Percentiles rank a stretch among this genome's conserved stretches.
Conservation (phyloP, 2,888 invertebrate species). For the Drosophila prostipennis region DNA sequence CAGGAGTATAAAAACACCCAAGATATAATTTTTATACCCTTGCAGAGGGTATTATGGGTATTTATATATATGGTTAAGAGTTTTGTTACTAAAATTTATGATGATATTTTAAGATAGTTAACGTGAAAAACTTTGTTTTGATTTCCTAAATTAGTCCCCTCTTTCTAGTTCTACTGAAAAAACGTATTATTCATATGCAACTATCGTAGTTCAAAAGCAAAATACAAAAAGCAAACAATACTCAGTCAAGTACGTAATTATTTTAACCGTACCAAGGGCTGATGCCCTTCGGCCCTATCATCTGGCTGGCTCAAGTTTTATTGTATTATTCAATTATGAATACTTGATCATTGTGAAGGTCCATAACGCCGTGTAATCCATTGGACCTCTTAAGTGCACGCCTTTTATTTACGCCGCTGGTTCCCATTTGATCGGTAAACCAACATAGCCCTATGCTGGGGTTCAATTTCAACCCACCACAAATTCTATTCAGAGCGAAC, state of each 20-base stretch:
- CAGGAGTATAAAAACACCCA: too few species aligned
- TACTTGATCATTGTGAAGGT: conserved; percentile 62
- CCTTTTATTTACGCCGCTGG: conserved; percentile 76
- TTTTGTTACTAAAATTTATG: too few species aligned
- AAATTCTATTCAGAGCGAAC: conserved; percentile 19
- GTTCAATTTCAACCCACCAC: conserved; percentile 61
- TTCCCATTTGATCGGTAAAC: conserved; percentile 57
- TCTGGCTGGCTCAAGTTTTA: conserved; percentile 47
- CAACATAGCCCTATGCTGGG: conserved; percentile 38
- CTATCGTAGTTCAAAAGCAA: too few species aligned
- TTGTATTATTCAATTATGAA: conserved; percentile 78
- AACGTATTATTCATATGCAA: too few species aligned
- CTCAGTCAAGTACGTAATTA: background rate
- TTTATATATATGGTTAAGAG: too few species aligned
- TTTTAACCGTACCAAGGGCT: background rate
- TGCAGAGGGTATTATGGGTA: too few species aligned
- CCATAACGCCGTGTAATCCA: conserved; percentile 76
- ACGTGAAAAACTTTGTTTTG: too few species aligned
- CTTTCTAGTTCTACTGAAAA: too few species aligned
- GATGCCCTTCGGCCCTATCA: background rate
- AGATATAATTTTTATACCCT: too few species aligned
- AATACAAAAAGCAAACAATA: background rate
- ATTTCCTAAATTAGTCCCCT: too few species aligned
- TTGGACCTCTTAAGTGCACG: conserved; percentile 71
- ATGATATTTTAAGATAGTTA: too few species aligned